Evolutionary conservation across 2,113 vertebrate species (phyloP), one percentile per base, ranked within the genome.

Genomic region (Triplophysa rosa): DNA sequence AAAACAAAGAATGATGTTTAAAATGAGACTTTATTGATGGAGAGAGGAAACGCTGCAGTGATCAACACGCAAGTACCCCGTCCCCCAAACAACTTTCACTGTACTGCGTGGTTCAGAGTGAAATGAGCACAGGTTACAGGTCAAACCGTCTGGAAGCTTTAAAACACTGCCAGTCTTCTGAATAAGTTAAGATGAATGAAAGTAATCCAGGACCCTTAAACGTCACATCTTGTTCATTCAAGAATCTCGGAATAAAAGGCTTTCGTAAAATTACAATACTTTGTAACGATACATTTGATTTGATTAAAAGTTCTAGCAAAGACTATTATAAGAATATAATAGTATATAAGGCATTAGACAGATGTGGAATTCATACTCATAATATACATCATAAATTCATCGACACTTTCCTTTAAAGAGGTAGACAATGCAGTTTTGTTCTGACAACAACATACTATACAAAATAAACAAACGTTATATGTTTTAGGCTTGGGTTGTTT

Each of bases 261-360:
- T 37, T 33, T 37, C 9, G 47, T 58, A 66, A 54, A 73, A 47
- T 63, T 63, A 74, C 58, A 63, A 74, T 63, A 74, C 58, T 63
- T 45, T 74, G 37, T 63, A 4, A 19, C 13, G n/a, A 59, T 72
- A 74, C 37, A 74, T 29, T 37, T 19, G 26, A 37, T 56, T 71
- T 68, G 56, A 65, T 65, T 37, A 68, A 61, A 54, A 64, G 24
- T 65, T 79, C 67, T 33, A 83, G 80, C 67, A 33, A 73, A 69
- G 47, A 54, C 19, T 5, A 81, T 54, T 87, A 82, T 66, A 70
- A 76, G 42, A 58, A 80, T 77, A 83, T 84, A 66, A 69, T 84
- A 63, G 74, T 86, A 73, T 52, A 86, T 92, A 93, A 93, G 91
- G 91, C 90, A 90, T 90, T 80, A 85, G 86, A 90, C 86, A 85